These are phyloP conservation scores for Cephalopterus ornatus DNA, from an alignment of 2,113 vertebrate species.

Conservation along the genomic window DNA sequence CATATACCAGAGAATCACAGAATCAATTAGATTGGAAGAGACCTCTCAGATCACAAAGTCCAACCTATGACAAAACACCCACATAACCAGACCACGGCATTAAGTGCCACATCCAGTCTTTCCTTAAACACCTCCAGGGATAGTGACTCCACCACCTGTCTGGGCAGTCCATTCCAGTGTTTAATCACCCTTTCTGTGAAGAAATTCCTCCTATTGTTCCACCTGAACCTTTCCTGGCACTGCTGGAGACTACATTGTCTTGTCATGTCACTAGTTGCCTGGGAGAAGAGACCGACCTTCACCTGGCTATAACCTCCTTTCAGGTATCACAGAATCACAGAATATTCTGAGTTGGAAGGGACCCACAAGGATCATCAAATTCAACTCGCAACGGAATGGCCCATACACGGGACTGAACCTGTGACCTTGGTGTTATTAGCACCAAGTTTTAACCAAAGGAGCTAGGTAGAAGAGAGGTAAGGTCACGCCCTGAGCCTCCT, in stretches of 20 bases:
- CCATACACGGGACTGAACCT: background rate
- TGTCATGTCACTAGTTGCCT: background rate
- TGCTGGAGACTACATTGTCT: background rate
- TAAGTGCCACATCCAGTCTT: background rate
- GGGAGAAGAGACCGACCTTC: background rate
- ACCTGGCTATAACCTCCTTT: background rate
- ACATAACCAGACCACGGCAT: background rate
- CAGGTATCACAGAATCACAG: background rate
- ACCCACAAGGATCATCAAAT: background rate
- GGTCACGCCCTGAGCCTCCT: background rate
- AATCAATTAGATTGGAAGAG: background rate
- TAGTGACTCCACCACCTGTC: background rate
- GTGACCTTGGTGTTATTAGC: background rate
- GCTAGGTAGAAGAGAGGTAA: background rate
- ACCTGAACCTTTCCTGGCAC: background rate
- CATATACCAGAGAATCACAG: background rate
- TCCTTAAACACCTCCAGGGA: background rate
- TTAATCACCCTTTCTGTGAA: background rate
- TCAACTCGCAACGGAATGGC: background rate
- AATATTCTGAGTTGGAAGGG: background rate
- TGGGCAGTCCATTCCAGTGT: background rate
- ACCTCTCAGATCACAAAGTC: background rate
- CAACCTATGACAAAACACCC: background rate
- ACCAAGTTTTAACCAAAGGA: background rate
- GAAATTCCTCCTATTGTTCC: background rate